Conservation (phyloP, 1,140 invertebrate species). For the Hermetia illucens region DNA sequence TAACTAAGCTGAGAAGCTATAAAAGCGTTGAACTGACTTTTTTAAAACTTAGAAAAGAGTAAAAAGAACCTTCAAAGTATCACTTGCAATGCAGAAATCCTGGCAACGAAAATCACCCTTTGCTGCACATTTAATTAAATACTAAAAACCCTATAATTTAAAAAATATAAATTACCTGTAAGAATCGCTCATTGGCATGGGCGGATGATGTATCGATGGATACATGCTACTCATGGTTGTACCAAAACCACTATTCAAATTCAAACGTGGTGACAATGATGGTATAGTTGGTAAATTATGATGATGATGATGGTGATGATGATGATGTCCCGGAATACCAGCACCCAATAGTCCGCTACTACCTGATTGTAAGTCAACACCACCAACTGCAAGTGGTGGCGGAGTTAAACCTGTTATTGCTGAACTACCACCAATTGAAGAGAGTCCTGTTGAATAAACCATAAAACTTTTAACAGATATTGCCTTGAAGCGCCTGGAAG, state of each 20-base stretch:
- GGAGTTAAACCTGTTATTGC: not conserved
- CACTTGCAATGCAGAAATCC: too few species aligned
- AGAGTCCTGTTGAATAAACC: too few species aligned
- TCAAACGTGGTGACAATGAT: conserved; percentile 22
- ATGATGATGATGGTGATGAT: not conserved
- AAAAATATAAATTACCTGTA: conserved; percentile 25
- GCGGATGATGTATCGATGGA: conserved; percentile 20
- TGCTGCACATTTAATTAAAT: too few species aligned
- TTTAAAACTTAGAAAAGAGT: too few species aligned
- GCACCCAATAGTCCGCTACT: not conserved
- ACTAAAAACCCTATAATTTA: too few species aligned
- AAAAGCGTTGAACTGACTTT: conserved; percentile 6
- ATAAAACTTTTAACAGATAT: too few species aligned
- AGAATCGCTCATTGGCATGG: conserved; percentile 22
- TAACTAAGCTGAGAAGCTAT: conserved; percentile 2
- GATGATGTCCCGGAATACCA: conserved; percentile 4
- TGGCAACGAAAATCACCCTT: too few species aligned
- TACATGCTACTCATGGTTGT: conserved; percentile 27
- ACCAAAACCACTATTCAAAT: conserved; percentile 23
- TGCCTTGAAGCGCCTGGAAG: too few species aligned
- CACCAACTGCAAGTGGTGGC: not conserved
- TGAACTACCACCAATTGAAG: too few species aligned
- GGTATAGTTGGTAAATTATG: conserved; percentile 10
- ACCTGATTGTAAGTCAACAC: not conserved
- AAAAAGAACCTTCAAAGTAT: too few species aligned